Evolutionary conservation across 2,113 vertebrate species (phyloP).

Genomic region (Mormoops blainvillei): DNA sequence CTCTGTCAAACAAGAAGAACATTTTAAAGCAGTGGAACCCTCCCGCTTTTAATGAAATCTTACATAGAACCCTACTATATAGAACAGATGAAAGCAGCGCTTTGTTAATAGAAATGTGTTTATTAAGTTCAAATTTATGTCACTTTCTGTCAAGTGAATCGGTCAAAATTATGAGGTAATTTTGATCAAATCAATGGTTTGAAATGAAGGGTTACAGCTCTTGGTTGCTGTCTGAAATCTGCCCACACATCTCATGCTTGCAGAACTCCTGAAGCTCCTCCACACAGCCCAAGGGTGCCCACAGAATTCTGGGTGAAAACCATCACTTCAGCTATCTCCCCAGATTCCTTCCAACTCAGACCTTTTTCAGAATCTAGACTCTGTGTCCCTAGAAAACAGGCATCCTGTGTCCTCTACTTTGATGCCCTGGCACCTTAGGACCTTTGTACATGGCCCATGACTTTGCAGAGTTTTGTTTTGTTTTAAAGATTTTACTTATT

Average conservation of each 20-base stretch:
- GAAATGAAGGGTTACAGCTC: neutral
- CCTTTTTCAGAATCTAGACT: neutral
- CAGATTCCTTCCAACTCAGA: neutral
- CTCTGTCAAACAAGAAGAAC: neutral
- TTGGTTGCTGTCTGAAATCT: constrained; percentile 18
- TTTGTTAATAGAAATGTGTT: constrained; percentile 13
- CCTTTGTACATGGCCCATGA: neutral
- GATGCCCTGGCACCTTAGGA: neutral
- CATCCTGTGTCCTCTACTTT: neutral
- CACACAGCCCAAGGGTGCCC: neutral
- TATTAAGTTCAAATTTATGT: constrained; percentile 15
- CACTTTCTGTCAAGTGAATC: neutral
- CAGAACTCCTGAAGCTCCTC: neutral
- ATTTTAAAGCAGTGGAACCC: neutral
- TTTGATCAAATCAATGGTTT: constrained; percentile 30
- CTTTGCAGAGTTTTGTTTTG: neutral
- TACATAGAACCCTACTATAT: neutral
- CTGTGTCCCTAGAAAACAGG: neutral
- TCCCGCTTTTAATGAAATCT: neutral
- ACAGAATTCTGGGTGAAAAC: neutral
- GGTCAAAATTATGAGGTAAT: neutral
- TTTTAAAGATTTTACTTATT: too few relatives aligned
- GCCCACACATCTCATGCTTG: neutral
- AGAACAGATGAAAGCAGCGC: neutral
- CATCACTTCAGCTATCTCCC: neutral